Evolutionary conservation across 2,888 invertebrate species (phyloP).

Genomic region (Coenonympha arcania): DNA sequence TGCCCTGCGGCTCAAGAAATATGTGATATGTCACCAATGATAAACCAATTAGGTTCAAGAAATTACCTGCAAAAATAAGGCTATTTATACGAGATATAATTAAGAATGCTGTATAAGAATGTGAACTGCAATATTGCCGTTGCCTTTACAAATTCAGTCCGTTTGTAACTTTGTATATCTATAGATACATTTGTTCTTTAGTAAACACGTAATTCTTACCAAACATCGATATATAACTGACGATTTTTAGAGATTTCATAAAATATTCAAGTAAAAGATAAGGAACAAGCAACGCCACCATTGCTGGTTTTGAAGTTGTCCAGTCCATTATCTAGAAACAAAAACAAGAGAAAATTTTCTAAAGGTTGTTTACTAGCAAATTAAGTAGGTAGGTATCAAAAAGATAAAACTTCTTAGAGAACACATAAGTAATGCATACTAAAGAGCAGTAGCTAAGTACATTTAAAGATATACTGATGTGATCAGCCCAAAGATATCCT

Average conservation of each 20-base stretch:
- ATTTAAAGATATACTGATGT: too few species aligned
- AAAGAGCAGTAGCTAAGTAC: too few species aligned
- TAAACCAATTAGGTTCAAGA: constrained; percentile 38
- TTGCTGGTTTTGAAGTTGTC: constrained; percentile 32
- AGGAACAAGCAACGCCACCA: constrained; percentile 38
- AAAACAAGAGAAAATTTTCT: background rate
- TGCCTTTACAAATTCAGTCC: too few species aligned
- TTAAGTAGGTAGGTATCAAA: background rate
- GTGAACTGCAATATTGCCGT: too few species aligned
- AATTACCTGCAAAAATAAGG: constrained; percentile 35
- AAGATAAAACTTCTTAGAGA: constrained; percentile 17
- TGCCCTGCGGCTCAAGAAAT: constrained; percentile 35
- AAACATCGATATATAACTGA: constrained; percentile 46
- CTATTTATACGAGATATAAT: too few species aligned
- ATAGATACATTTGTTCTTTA: background rate
- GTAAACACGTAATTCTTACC: constrained; percentile 33
- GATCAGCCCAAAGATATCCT: too few species aligned
- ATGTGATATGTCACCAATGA: constrained; percentile 37
- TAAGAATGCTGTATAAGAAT: too few species aligned
- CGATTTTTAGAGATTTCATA: constrained; percentile 44
- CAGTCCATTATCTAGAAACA: constrained; percentile 47
- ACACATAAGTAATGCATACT: too few species aligned
- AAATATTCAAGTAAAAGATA: constrained; percentile 41
- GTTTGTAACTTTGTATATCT: background rate
- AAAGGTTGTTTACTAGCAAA: too few species aligned